Base-by-base conservation (phyloP, 1,140 invertebrate genomes). In the Melitaea cinxia region DNA sequence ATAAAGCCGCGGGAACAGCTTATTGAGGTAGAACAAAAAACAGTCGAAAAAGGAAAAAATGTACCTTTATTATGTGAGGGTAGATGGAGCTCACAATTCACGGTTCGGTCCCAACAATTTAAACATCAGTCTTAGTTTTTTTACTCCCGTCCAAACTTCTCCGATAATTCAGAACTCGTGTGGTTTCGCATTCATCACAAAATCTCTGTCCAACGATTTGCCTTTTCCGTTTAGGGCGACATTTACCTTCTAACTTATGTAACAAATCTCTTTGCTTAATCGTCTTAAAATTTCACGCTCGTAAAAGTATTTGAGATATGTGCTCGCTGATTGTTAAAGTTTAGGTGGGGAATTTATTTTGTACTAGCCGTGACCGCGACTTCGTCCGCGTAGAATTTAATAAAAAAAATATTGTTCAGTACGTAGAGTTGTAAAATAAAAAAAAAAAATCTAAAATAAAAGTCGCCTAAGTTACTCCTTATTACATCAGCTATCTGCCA, bases 251-350 rank as follows among this genome's bases (percentile, higher is more conserved):
- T 42, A 63, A 63, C 37, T 55, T 63, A 14, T 45, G 53, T 49
- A 47, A 60, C 60, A 55, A 63, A 63, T 63, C 60, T 63, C 30
- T 62, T 45, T 55, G 60, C 24, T 45, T 63, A 63, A 63, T 63
- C 60, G 60, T 39, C n/a, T 47, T 39, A 63, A 63, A 63, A 47
- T 63, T 52, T 12, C 24, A 33, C n/a, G 47, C 60, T 55, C 26
- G 39, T 55, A 63, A 63, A 54, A 63, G 21, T 14, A 10, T 7
- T 47, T 45, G 21, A 19, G 42, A 9, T 10, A 28, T 28, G 3
- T 28, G 26, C n/a, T n/a, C n/a, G n/a, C n/a, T n/a, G n/a, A n/a
- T n/a, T n/a, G n/a, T n/a, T n/a, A n/a, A n/a, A n/a, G n/a, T n/a
- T n/a, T n/a, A n/a, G n/a, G n/a, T n/a, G n/a, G n/a, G n/a, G n/a